A percentile compares a stretch with the other conserved stretches of the same genome.
Evolutionary conservation across 2,888 invertebrate genomes (phyloP).

Genomic region (Hylaea fasciaria): DNA sequence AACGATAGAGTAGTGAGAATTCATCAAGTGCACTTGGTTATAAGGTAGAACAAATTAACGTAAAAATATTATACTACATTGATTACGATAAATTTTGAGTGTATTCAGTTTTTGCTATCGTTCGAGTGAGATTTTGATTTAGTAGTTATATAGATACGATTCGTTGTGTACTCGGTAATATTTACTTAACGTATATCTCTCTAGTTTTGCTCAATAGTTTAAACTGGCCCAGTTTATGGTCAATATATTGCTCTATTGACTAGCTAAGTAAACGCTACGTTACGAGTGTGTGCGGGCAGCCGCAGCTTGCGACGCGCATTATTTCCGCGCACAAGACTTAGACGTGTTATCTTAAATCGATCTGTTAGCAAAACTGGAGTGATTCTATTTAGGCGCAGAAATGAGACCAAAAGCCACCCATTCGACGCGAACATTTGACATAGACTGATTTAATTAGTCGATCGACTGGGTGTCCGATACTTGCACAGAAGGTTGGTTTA

Average conservation of each 20-base stretch:
- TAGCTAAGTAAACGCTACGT: not conserved
- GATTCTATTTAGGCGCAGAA: conserved; percentile 7
- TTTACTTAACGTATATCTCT: conserved; percentile 14
- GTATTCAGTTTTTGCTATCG: conserved; percentile 53
- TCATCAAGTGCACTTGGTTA: conserved; percentile 81
- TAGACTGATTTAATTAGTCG: conserved; percentile 17
- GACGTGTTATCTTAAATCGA: not conserved
- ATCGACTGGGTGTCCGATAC: conserved; percentile 3
- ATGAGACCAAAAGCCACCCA: not conserved
- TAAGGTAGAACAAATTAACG: conserved; percentile 60
- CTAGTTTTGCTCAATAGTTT: conserved; percentile 22
- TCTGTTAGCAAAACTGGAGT: conserved; percentile 20
- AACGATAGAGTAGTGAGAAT: conserved; percentile 74
- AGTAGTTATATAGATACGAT: conserved; percentile 21
- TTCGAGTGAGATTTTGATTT: conserved; percentile 38
- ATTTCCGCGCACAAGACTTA: too few species aligned
- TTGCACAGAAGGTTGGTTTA: conserved; percentile 8
- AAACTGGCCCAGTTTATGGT: conserved; percentile 6
- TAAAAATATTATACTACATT: conserved; percentile 54
- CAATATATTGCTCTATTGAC: not conserved
- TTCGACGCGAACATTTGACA: conserved; percentile 6
- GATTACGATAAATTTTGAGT: conserved; percentile 58
- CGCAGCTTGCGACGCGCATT: not conserved
- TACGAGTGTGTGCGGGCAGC: not conserved
- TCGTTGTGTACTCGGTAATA: conserved; percentile 23